These are phyloP conservation scores for Rhizoglyphus robini DNA, from an alignment of 1,140 invertebrate species.

Conservation along the genomic window DNA sequence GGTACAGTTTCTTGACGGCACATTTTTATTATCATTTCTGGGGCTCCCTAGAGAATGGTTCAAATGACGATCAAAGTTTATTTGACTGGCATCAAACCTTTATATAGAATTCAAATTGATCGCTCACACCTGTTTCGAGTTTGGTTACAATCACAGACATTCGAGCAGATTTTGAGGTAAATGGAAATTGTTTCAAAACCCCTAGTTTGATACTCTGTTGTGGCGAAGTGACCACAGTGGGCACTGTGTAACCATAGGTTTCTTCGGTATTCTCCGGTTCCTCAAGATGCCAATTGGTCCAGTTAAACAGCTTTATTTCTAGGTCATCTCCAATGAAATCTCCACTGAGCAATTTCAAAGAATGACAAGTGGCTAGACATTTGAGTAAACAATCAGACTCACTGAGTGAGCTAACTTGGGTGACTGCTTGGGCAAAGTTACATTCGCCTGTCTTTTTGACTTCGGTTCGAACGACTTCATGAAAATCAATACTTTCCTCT, in stretches of 20 bases:
- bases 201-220: conserved; percentile 42
- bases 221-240: conserved; percentile 50
- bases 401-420: background rate
- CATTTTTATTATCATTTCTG: conserved; percentile 64
- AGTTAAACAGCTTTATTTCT: conserved; percentile 75
- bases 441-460: background rate
- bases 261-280: conserved; percentile 66
- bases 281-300: conserved; percentile 65
- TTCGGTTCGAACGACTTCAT: conserved; percentile 52
- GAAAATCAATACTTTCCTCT: conserved; percentile 83
- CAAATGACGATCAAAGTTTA: conserved; percentile 47
- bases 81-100: conserved; percentile 41
- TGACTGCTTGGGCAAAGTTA: background rate
- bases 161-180: conserved; percentile 62
- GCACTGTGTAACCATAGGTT: conserved; percentile 69
- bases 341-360: conserved; percentile 65
- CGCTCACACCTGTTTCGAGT: conserved; percentile 42
- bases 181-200: conserved; percentile 82
- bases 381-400: conserved; percentile 29
- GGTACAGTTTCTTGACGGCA: conserved; percentile 55
- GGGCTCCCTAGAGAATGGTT: too few species aligned
- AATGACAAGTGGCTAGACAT: conserved; percentile 63
- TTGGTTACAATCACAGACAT: conserved; percentile 72
- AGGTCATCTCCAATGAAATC: conserved; percentile 63
- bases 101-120: background rate